Evolutionary conservation across 2,888 invertebrate species (phyloP).

Genomic region (Drosophila mulleri): DNA sequence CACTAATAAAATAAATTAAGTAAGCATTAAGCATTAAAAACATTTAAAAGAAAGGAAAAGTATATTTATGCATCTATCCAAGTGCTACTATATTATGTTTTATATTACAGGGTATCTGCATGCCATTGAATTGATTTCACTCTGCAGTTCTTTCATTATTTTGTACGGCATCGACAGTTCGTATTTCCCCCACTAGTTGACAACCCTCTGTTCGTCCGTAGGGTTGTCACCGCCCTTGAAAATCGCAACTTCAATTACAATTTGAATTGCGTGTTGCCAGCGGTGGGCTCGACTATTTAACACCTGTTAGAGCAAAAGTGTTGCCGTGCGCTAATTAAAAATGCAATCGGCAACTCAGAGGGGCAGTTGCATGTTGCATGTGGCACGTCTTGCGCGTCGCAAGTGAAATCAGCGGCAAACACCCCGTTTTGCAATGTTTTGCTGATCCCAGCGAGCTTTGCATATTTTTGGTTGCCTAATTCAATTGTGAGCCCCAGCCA

Average conservation of each 20-base stretch:
- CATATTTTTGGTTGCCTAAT: slow-evolving; percentile 70
- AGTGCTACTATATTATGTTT: not conserved
- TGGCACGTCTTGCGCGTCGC: slow-evolving; percentile 23
- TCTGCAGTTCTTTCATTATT: slow-evolving; percentile 24
- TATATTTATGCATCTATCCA: no score
- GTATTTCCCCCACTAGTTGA: slow-evolving; percentile 7
- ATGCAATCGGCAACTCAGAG: slow-evolving; percentile 56
- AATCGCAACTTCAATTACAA: slow-evolving; percentile 28
- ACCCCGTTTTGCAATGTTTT: slow-evolving; percentile 52
- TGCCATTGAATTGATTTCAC: slow-evolving; percentile 3
- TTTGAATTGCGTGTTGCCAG: slow-evolving; percentile 58
- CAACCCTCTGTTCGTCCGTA: slow-evolving; percentile 11
- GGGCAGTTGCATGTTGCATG: slow-evolving; percentile 64
- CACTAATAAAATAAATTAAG: not conserved
- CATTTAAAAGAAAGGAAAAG: no score
- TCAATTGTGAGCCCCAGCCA: slow-evolving; percentile 64
- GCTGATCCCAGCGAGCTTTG: slow-evolving; percentile 62
- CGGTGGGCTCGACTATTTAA: slow-evolving; percentile 64
- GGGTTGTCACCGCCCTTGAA: slow-evolving; percentile 29
- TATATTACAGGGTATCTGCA: slow-evolving; percentile 10
- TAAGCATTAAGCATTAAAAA: not conserved
- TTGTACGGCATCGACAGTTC: slow-evolving; percentile 5
- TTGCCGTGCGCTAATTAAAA: slow-evolving; percentile 66
- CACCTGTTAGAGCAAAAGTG: slow-evolving; percentile 77
- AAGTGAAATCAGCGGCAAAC: slow-evolving; percentile 43